Percentiles rank a stretch among this genome's conserved stretches.
Evolutionary conservation across 2,797 vertebrate genomes (phyloP).

Genomic region (Lagorchestes hirsutus): DNA sequence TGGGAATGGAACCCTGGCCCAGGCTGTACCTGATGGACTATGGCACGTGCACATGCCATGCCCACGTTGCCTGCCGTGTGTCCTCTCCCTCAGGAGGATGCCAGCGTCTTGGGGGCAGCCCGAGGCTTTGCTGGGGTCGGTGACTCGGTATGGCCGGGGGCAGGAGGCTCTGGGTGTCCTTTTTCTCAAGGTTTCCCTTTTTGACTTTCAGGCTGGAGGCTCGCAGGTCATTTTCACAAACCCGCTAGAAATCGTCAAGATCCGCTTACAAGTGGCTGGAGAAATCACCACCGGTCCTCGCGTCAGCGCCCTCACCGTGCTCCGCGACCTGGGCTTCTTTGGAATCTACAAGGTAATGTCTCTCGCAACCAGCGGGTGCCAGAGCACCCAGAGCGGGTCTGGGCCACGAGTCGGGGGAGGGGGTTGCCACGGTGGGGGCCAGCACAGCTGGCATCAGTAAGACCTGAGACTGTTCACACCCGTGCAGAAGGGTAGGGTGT

Average conservation of each 20-base stretch:
- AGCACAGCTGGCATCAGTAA: too few species aligned
- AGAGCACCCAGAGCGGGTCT: too few species aligned
- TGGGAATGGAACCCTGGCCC: background rate
- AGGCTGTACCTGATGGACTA: background rate
- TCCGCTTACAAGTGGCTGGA: constrained; percentile 93
- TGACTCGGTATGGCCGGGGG: too few species aligned
- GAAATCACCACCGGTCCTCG: constrained; percentile 93
- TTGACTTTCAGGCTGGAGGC: constrained; percentile 89
- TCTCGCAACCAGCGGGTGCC: background rate
- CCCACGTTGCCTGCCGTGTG: too few species aligned
- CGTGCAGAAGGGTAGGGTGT: too few species aligned
- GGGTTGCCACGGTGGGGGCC: too few species aligned
- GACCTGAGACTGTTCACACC: too few species aligned
- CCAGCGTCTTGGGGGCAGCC: too few species aligned
- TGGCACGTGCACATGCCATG: too few species aligned
- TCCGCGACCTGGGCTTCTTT: constrained; percentile 92
- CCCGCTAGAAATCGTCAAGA: constrained; percentile 95
- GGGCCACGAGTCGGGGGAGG: too few species aligned
- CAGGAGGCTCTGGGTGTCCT: background rate
- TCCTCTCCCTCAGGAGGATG: too few species aligned
- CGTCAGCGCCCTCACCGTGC: constrained; percentile 91
- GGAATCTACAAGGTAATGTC: constrained; percentile 92
- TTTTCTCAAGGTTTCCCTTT: background rate
- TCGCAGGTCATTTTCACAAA: constrained; percentile 96
- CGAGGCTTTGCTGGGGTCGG: too few species aligned